Base-by-base conservation (phyloP, 1,140 invertebrate genomes). In the Drepana arcuata region DNA sequence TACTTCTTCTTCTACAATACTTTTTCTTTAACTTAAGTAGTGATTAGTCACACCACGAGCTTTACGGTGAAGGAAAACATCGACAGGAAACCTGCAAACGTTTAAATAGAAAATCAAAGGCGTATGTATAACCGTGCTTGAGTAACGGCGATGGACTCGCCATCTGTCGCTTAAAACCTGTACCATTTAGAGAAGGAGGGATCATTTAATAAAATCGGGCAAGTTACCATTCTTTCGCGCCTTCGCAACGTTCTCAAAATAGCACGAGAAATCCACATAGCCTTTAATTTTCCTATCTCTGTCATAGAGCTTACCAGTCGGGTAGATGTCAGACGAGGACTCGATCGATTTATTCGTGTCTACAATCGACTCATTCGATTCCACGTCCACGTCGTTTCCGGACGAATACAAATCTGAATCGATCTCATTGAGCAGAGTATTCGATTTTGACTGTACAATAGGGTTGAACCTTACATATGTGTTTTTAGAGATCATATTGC, bases 241-340 rank as follows among this genome's bases (percentile, higher is more conserved):
- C 50, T 86, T 88, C 45, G 90, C 89, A 7, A 94, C 86, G 49
- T 92, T 92, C 43, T 86, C 81, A 67, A 91, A 94, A 86, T 92
- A 96, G 49, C 91, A 90, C 0, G 89, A 86, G 69, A 96, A 97
- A 74, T 95, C 91, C 0, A 96, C 93, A 68, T 97, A 96, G 2
- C 92, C 85, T 44, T 88, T 86, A n/a, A 95, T 90, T 54, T 84
- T 86, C 10, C 86, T 87, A 50, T 93, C 87, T 43, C 64, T 80
- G 32, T 88, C 83, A n/a, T 64, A 70, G 2, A 68, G 50, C 34
- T 56, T 38, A 1, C 54, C 56, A 16, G 48, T 58, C 1, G 83
- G 69, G 56, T 83, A 83, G 1, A 85, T 70, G 38, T 87, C 86
- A 0, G 85, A 70, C 1, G 57, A 56, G 3, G 71, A 78, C 16